Evolutionary conservation across 2,888 invertebrate genomes (phyloP).

Genomic region (Baronia brevicornis): DNA sequence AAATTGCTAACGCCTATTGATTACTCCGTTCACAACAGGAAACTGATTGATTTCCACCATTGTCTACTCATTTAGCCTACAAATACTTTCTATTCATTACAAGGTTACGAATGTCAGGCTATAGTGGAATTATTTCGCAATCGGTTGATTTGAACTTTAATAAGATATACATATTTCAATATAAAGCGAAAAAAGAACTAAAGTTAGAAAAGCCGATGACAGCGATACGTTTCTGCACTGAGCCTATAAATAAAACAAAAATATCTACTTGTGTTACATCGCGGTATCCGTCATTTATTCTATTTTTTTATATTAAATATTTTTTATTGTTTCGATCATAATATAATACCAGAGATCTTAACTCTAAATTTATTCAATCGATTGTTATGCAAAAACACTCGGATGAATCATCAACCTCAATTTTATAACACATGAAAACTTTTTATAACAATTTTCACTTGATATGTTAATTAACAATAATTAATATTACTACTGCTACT

Average conservation of each 20-base stretch:
- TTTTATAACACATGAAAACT: conserved; percentile 33
- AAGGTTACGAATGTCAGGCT: conserved; percentile 65
- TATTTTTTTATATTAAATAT: conserved; percentile 33
- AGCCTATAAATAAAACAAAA: conserved; percentile 67
- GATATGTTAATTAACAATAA: conserved; percentile 39
- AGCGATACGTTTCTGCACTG: conserved; percentile 63
- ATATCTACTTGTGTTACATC: conserved; percentile 47
- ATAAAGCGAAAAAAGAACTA: conserved; percentile 50
- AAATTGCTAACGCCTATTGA: conserved; percentile 19
- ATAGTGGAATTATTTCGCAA: conserved; percentile 65
- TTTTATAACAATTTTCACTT: conserved; percentile 50
- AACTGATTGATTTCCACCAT: conserved; percentile 49
- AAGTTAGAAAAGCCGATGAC: conserved; percentile 56
- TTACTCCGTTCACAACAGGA: conserved; percentile 33
- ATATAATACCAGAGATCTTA: conserved; percentile 66
- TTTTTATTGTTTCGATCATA: conserved; percentile 50
- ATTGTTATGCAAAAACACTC: conserved; percentile 73
- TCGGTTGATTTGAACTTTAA: conserved; percentile 52
- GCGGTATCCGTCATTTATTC: conserved; percentile 42
- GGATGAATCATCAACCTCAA: conserved; percentile 49
- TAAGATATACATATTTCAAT: conserved; percentile 41
- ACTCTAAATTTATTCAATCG: conserved; percentile 73
- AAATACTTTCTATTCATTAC: conserved; percentile 64
- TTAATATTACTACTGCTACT: conserved; percentile 39
- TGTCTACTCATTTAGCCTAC: conserved; percentile 47